phyloP scores from a whole-genome alignment of 2,113 vertebrate genomes.

The Nerophis ophidion region DNA sequence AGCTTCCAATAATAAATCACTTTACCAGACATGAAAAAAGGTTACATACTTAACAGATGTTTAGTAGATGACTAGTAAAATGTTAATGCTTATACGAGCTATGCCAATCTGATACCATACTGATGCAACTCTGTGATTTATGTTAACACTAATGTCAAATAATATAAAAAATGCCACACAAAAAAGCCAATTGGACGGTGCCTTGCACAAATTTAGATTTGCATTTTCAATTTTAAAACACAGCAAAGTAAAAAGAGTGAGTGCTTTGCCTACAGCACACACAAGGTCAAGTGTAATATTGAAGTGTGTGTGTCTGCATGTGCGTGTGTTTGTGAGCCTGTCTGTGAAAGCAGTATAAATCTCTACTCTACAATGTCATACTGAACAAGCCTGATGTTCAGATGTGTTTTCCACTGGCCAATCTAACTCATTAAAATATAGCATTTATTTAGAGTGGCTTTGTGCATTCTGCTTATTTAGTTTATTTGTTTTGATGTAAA shows the following conservation, averaged over 20 bases:
- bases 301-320: background rate
- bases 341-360: constrained; percentile 6
- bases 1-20: background rate
- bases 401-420: background rate
- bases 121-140: background rate
- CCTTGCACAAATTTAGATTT: background rate
- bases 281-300: constrained; percentile 9
- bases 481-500: constrained; percentile 8
- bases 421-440: constrained; percentile 1
- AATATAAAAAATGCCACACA: background rate
- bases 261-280: constrained; percentile 3
- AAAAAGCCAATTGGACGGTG: background rate
- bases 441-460: constrained; percentile 7
- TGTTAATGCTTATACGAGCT: background rate
- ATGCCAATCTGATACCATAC: background rate
- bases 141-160: background rate
- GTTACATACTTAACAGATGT: background rate
- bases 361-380: constrained; percentile 9
- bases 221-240: constrained; percentile 9
- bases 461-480: background rate
- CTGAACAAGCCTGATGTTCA: constrained; percentile 5
- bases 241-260: constrained; percentile 2
- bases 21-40: background rate
- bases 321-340: background rate
- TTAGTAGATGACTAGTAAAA: background rate